Conservation (phyloP, 1,140 invertebrate genomes). For the Drosophila parvula region DNA sequence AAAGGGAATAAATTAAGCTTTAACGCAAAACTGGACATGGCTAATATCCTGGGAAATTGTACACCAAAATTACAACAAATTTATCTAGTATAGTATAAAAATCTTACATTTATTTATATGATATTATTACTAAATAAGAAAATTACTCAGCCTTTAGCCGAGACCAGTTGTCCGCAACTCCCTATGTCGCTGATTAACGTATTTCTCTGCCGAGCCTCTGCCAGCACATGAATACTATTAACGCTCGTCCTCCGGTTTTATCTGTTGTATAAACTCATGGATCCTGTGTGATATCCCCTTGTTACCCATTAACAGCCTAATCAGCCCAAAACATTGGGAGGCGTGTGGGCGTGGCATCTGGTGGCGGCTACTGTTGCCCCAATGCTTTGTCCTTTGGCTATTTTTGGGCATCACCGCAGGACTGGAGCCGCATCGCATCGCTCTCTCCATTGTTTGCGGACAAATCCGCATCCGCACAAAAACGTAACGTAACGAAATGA, state of each 20-base stretch:
- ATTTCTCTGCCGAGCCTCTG: no score
- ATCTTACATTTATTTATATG: no score
- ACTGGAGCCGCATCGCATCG: constrained; percentile 2
- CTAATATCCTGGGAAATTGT: constrained; percentile 5
- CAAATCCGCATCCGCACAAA: constrained; percentile 38
- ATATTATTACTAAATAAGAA: background rate
- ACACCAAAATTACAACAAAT: no score
- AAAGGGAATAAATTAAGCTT: constrained; percentile 31
- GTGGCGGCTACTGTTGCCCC: constrained; percentile 9
- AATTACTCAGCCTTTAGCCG: background rate
- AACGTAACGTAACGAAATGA: constrained; percentile 40
- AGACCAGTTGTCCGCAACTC: no score
- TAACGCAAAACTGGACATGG: background rate
- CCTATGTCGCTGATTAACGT: no score
- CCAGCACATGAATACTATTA: no score
- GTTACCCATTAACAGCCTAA: constrained; percentile 15
- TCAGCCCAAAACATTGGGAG: constrained; percentile 20
- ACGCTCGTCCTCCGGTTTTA: background rate
- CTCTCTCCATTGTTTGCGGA: constrained; percentile 31
- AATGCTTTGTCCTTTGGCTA: constrained; percentile 37
- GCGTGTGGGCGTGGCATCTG: constrained; percentile 17
- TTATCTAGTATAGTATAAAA: no score
- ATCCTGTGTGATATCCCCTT: background rate
- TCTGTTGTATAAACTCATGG: no score
- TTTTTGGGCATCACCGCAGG: constrained; percentile 26